Base-by-base conservation (phyloP, 2,888 invertebrate genomes). In the Drosophila tripunctata region DNA sequence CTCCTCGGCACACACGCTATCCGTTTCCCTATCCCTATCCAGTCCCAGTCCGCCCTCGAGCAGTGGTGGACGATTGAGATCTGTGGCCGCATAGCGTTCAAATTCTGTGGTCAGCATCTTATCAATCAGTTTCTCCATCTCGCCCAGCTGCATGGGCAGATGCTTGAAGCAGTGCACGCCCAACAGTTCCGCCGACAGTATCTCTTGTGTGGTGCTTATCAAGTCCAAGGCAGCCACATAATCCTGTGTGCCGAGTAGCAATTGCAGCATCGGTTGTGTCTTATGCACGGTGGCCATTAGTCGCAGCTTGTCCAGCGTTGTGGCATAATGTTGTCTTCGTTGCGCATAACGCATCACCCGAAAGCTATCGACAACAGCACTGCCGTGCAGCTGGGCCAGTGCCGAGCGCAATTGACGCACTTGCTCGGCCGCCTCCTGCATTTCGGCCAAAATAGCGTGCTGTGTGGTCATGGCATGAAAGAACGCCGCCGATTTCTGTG, bases 391-490 rank as follows among this genome's bases (percentile, higher is more conserved):
- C 79, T 93, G 93, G 71, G 94, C 94, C 57, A 98, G 94, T 88
- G 96, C 96, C 69, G 94, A 93, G 77, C 97, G 93, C 45, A 97
- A 92, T 43, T 93, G 92, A 87, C 94, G 93, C 24, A 97, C 95
- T 87, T 96, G 95, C 62, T 93, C 93, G 7, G 96, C 94, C 15
- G 97, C 97, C 88, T 94, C 94, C 1, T 95, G 95, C 93, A 99
- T 95, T 89, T 99, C 96, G 78, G 98, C 97, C 95, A 99, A 97
- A 47, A 99, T 95, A 22, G 97, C 96, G 90, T 99, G 98, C 92
- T 99, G 99, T 5, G 99, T 99, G 54, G 98, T 95, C 96, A 99
- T 99, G 0, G 99, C 99, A 91, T 98, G 96, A 90, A 99, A 99
- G 92, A 99, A 99, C 14, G 98, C 98, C 80, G 97, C 97, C 7